Percentiles rank a stretch among this genome's conserved stretches.
Evolutionary conservation across 2,888 invertebrate species (phyloP).

Genomic region (Yponomeuta evonymella): DNA sequence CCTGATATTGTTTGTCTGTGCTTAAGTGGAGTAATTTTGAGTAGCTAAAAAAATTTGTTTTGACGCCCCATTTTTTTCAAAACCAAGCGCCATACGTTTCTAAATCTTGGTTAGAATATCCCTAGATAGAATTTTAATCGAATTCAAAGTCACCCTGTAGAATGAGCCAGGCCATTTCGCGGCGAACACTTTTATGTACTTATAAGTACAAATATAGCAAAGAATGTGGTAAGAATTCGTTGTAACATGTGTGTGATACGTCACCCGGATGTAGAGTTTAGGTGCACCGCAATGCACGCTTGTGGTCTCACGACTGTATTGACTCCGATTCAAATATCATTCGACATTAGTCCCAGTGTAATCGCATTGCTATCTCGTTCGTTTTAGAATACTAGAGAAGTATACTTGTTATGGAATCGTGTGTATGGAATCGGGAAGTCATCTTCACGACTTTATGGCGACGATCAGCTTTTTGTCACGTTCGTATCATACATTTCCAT

Average conservation of each 20-base stretch:
- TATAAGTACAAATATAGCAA: conserved; percentile 30
- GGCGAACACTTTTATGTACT: not conserved
- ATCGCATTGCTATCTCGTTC: conserved; percentile 1
- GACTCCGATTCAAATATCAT: not conserved
- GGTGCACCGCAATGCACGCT: conserved; percentile 21
- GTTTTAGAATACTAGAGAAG: not conserved
- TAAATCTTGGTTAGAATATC: too few species aligned
- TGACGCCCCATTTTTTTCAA: too few species aligned
- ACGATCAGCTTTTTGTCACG: conserved; percentile 12
- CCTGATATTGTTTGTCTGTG: too few species aligned
- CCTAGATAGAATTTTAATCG: too few species aligned
- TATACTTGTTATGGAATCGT: not conserved
- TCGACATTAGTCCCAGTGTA: not conserved
- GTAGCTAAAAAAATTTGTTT: too few species aligned
- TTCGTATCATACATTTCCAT: not conserved
- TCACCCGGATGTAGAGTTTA: conserved; percentile 40
- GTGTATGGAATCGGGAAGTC: not conserved
- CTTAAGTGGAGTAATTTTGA: too few species aligned
- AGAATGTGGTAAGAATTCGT: conserved; percentile 42
- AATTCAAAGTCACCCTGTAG: too few species aligned
- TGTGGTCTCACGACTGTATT: conserved; percentile 23
- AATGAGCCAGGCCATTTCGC: too few species aligned
- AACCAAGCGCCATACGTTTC: too few species aligned
- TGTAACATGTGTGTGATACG: conserved; percentile 33
- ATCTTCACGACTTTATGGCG: conserved; percentile 4